A percentile compares a stretch with the other conserved stretches of the same genome.
phyloP scores from a whole-genome alignment of 2,797 vertebrate species.

The Meriones psammophilus region DNA sequence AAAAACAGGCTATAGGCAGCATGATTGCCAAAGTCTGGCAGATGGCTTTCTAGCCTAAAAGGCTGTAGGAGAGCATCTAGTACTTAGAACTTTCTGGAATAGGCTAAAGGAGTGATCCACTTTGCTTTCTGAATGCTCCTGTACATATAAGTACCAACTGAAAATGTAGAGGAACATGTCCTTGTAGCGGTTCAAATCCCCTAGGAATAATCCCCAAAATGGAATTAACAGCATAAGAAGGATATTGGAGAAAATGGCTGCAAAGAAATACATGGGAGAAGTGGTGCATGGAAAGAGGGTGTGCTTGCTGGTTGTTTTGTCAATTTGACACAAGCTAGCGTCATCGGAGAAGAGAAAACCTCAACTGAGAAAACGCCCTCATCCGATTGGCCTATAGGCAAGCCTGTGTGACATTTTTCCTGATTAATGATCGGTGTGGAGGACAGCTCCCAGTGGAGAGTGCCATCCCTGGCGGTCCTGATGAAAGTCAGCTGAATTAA shows the following conservation, averaged over 20 bases:
- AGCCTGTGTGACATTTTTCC: not conserved
- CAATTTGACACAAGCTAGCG: not conserved
- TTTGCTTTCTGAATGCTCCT: not conserved
- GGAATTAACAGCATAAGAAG: not conserved
- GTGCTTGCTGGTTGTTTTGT: not conserved
- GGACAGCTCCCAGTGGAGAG: not conserved
- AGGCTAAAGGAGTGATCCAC: not conserved
- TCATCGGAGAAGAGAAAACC: not conserved
- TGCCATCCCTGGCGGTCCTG: not conserved
- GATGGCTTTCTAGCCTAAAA: not conserved
- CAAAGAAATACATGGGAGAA: not conserved
- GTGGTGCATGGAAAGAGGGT: not conserved
- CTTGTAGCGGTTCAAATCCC: not conserved
- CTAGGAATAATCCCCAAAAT: not conserved
- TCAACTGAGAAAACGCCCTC: not conserved
- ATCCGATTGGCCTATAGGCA: not conserved
- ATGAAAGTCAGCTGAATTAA: not conserved
- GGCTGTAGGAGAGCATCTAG: not conserved
- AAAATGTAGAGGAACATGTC: not conserved
- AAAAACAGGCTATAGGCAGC: slow-evolving; percentile 6
- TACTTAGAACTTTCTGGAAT: slow-evolving; percentile 20
- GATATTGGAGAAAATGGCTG: not conserved
- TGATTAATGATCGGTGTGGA: not conserved
- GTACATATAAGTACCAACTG: not conserved
- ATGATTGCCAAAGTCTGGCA: not conserved